Evolutionary conservation across 1,140 invertebrate genomes (phyloP).

Genomic region (Magallana angulata): DNA sequence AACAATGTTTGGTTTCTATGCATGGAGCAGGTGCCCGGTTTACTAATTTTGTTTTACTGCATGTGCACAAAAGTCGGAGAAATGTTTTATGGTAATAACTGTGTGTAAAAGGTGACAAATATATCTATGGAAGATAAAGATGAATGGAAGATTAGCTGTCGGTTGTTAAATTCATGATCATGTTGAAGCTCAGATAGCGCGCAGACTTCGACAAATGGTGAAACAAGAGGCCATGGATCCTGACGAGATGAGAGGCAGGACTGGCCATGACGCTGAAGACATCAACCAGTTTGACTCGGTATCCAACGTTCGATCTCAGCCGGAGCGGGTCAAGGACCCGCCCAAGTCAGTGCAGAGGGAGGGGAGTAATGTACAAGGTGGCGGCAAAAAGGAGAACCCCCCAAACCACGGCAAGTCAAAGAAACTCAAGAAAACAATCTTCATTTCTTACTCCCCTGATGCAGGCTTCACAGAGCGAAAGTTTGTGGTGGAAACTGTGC

Average conservation of each 20-base stretch:
- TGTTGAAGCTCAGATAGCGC: not conserved
- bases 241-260: conserved; percentile 47
- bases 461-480: conserved; percentile 76
- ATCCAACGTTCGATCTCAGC: conserved; percentile 63
- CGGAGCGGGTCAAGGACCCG: conserved; percentile 3
- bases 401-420: conserved; percentile 55
- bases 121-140: not conserved
- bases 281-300: conserved; percentile 69
- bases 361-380: conserved; percentile 7
- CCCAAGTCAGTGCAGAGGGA: conserved; percentile 3
- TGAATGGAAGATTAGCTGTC: not conserved
- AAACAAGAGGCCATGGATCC: conserved; percentile 20
- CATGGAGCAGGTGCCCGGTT: conserved; percentile 35
- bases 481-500: conserved; percentile 76
- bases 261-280: conserved; percentile 62
- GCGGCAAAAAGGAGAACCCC: conserved; percentile 17
- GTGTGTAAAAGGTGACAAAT: not conserved
- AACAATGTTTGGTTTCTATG: conserved; percentile 49
- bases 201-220: conserved; percentile 7
- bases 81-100: not conserved
- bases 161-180: not conserved
- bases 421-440: conserved; percentile 75
- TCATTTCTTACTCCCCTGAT: conserved; percentile 78
- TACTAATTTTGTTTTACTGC: not conserved
- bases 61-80: not conserved